Conservation (phyloP, 2,797 vertebrate species). For the Peromyscus aztecus region DNA sequence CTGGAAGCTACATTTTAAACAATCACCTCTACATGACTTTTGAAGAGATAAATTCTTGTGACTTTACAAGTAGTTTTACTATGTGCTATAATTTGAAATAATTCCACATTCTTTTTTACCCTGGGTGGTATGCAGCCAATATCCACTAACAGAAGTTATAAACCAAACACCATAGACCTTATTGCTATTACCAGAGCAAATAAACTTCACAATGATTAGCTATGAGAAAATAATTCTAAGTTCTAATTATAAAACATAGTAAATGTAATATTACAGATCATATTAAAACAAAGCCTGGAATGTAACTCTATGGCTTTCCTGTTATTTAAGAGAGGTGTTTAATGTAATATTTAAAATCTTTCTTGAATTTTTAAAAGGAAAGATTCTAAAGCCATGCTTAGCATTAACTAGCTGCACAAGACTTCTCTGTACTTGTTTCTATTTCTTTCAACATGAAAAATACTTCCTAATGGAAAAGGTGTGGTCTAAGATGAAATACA, state of each 20-base stretch:
- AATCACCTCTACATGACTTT: constrained; percentile 41
- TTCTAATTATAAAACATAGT: constrained; percentile 58
- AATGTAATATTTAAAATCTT: constrained; percentile 21
- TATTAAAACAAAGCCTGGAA: constrained; percentile 54
- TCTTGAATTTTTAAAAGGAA: constrained; percentile 40
- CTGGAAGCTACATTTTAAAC: constrained; percentile 41
- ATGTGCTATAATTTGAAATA: constrained; percentile 33
- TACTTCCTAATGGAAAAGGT: neutral
- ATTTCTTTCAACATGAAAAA: constrained; percentile 45
- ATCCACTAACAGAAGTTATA: constrained; percentile 1
- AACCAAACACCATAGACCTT: constrained; percentile 8
- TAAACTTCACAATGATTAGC: neutral
- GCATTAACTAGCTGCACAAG: constrained; percentile 17
- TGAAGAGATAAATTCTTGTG: neutral
- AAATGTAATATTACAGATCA: constrained; percentile 50
- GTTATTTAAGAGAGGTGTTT: constrained; percentile 18
- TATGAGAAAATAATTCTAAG: constrained; percentile 42
- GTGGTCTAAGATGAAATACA: constrained; percentile 26
- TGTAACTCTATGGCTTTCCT: neutral
- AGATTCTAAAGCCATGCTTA: neutral
- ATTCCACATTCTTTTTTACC: constrained; percentile 30
- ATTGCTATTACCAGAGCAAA: constrained; percentile 53
- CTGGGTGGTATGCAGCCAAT: neutral
- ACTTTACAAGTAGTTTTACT: constrained; percentile 38
- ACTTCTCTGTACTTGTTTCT: constrained; percentile 13